These are phyloP conservation scores for Malurus melanocephalus DNA, from an alignment of 2,113 vertebrate species.

Conservation along the genomic window DNA sequence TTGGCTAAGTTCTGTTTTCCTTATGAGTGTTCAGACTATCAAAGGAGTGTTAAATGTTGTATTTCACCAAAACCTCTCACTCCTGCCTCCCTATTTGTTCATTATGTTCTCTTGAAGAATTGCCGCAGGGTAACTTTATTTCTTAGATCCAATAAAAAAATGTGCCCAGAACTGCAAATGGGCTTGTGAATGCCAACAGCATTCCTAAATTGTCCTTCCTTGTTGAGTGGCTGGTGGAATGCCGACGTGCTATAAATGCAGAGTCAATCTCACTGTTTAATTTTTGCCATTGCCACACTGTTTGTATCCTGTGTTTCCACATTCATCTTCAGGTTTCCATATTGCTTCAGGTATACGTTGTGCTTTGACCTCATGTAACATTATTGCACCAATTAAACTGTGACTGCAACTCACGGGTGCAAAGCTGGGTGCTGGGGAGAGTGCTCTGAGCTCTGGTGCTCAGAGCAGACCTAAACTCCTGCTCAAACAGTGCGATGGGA, in stretches of 20 bases:
- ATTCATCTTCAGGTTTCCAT: neutral
- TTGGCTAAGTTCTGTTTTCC: conserved; percentile 22
- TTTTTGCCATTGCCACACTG: neutral
- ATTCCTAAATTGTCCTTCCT: neutral
- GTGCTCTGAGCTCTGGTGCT: neutral
- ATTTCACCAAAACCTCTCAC: neutral
- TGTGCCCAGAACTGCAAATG: neutral
- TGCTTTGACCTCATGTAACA: neutral
- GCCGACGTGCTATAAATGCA: neutral
- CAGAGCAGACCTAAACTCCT: neutral
- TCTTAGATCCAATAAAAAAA: conserved; percentile 3
- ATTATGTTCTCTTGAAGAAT: neutral
- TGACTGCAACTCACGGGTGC: neutral
- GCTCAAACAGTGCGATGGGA: neutral
- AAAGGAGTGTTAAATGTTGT: neutral
- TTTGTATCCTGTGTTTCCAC: neutral
- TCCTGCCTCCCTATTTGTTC: neutral
- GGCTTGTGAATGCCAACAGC: neutral
- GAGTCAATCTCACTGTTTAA: neutral
- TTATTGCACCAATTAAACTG: neutral
- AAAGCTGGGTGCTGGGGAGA: neutral
- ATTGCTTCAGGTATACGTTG: neutral
- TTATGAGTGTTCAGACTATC: conserved; percentile 1
- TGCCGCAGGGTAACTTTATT: neutral
- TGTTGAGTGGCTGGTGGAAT: neutral